phyloP scores from a whole-genome alignment of 1,140 invertebrate genomes.

The Eumeta japonica region DNA sequence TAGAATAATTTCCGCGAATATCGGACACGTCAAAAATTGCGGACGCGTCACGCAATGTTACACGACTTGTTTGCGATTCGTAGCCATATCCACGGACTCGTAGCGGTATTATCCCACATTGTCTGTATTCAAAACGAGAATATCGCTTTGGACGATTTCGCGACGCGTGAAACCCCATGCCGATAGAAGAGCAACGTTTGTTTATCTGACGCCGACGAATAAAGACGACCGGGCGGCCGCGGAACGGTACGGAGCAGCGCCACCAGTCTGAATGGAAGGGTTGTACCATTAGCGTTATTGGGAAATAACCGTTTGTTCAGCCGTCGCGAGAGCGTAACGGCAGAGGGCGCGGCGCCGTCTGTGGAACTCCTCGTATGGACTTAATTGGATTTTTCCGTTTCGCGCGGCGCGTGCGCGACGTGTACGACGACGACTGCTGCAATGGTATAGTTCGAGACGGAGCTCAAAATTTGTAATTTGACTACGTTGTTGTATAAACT shows the following conservation, averaged over 20 bases:
- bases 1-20: too few relatives aligned
- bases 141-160: conserved; percentile 1
- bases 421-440: too few relatives aligned
- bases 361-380: conserved; percentile 35
- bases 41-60: too few relatives aligned
- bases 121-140: conserved; percentile 2
- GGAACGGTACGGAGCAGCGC: too few relatives aligned
- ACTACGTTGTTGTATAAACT: too few relatives aligned
- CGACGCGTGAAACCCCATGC: background rate
- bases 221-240: too few relatives aligned
- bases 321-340: conserved; percentile 12
- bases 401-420: conserved; percentile 34
- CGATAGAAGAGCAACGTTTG: too few relatives aligned
- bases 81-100: background rate
- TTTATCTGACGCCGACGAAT: too few relatives aligned
- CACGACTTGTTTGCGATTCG: too few relatives aligned
- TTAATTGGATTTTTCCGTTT: conserved; percentile 51
- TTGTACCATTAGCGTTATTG: conserved; percentile 37
- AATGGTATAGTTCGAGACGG: too few relatives aligned
- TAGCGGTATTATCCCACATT: background rate
- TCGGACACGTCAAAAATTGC: too few relatives aligned
- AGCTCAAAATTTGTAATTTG: too few relatives aligned
- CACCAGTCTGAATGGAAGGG: conserved; percentile 12
- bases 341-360: conserved; percentile 10
- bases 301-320: conserved; percentile 33